A percentile compares a stretch with the other conserved stretches of the same genome.
Evolutionary conservation across 2,797 vertebrate genomes (phyloP).

Genomic region (Sebastes hubbsi): DNA sequence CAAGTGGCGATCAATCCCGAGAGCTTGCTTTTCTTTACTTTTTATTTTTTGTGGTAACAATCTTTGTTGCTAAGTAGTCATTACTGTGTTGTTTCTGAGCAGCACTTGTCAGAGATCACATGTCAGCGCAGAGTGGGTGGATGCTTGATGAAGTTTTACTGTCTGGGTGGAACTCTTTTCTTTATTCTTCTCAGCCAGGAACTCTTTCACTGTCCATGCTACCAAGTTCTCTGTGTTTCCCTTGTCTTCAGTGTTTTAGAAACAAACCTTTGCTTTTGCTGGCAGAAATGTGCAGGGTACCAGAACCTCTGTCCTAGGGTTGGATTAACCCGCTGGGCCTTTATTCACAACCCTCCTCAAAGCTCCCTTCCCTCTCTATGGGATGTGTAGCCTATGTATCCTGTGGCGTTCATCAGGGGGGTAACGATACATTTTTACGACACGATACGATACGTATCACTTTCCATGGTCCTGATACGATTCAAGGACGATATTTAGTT

Average conservation of each 20-base stretch:
- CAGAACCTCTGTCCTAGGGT: neutral
- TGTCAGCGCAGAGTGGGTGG: conserved; percentile 13
- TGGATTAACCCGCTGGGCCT: neutral
- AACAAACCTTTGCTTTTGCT: neutral
- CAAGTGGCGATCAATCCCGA: neutral
- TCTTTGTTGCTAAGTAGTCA: conserved; percentile 9
- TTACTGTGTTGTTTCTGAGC: conserved; percentile 2
- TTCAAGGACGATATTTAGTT: no score
- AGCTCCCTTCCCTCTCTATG: neutral
- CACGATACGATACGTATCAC: no score
- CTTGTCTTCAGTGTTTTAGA: conserved; percentile 4
- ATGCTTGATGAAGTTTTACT: neutral
- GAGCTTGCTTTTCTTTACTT: neutral
- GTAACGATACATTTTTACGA: neutral
- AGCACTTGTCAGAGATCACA: conserved; percentile 19
- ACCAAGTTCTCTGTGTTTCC: neutral
- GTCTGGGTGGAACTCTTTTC: conserved; percentile 2
- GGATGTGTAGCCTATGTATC: neutral
- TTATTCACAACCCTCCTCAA: neutral
- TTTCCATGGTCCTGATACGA: no score
- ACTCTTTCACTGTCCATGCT: neutral
- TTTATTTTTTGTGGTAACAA: neutral
- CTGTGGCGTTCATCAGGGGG: neutral
- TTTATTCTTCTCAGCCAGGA: neutral
- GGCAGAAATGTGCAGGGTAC: neutral